Evolutionary conservation across 2,888 invertebrate species (phyloP).

Genomic region (Tetheella fluctuosa): DNA sequence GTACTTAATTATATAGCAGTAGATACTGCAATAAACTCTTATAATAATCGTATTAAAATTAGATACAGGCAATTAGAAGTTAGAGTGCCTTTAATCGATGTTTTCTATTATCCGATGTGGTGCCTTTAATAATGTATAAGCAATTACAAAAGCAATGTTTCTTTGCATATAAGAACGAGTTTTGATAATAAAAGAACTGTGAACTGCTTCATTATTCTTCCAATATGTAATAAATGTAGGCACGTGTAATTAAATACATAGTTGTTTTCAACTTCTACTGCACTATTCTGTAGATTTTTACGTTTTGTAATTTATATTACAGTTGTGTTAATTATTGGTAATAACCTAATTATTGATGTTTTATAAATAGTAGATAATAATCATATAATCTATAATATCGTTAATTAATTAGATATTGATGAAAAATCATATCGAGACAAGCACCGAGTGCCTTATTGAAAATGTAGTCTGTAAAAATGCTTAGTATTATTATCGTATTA

Average conservation of each 20-base stretch:
- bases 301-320: no score
- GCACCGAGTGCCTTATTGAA: constrained; percentile 80
- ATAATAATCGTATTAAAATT: neutral
- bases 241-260: no score
- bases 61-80: neutral
- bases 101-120: constrained; percentile 13
- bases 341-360: neutral
- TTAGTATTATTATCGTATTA: constrained; percentile 21
- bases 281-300: no score
- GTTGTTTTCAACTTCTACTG: no score
- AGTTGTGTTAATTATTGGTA: neutral
- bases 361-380: neutral
- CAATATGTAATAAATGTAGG: no score
- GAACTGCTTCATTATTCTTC: no score
- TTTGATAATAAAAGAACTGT: no score
- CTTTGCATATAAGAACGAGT: no score
- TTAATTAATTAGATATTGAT: constrained; percentile 17
- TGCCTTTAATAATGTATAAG: constrained; percentile 15
- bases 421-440: constrained; percentile 35
- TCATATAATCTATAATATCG: neutral
- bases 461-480: constrained; percentile 68
- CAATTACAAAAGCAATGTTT: neutral
- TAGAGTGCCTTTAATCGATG: constrained; percentile 6
- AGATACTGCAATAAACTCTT: no score
- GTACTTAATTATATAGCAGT: no score